These are phyloP conservation scores for Mastomys coucha DNA, from an alignment of 2,113 vertebrate genomes.

Conservation along the genomic window DNA sequence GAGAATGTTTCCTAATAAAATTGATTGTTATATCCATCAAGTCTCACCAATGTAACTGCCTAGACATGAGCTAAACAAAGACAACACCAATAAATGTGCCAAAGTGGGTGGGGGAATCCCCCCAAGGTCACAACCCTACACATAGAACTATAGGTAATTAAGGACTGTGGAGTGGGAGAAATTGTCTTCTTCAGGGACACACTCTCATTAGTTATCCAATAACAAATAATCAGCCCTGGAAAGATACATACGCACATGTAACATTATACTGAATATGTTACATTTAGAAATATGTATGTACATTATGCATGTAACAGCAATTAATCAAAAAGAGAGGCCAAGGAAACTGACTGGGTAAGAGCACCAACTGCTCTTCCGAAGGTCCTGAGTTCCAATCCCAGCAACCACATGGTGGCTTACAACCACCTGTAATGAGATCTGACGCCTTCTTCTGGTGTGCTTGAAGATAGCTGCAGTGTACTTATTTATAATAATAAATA, in stretches of 20 bases:
- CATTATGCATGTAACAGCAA: background rate
- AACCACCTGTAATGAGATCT: too few species aligned
- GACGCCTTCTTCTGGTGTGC: too few species aligned
- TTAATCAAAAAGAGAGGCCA: background rate
- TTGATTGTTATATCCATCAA: background rate
- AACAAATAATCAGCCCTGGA: background rate
- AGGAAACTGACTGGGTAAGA: too few species aligned
- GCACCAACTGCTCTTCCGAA: too few species aligned
- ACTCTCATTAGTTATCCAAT: background rate
- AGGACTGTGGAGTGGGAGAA: background rate
- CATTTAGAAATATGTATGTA: background rate
- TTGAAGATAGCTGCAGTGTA: too few species aligned
- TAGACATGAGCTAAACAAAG: background rate
- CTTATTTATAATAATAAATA: too few species aligned
- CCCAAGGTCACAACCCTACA: background rate
- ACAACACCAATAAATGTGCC: background rate
- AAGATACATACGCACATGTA: background rate
- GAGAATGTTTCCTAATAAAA: background rate
- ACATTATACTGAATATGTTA: background rate
- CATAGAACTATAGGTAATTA: too few species aligned
- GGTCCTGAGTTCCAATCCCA: too few species aligned
- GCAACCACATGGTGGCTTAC: too few species aligned
- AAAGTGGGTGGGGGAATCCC: background rate
- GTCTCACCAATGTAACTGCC: background rate
- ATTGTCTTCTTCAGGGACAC: background rate